Conservation (phyloP, 2,888 invertebrate genomes). For the Diaprepes abbreviatus region DNA sequence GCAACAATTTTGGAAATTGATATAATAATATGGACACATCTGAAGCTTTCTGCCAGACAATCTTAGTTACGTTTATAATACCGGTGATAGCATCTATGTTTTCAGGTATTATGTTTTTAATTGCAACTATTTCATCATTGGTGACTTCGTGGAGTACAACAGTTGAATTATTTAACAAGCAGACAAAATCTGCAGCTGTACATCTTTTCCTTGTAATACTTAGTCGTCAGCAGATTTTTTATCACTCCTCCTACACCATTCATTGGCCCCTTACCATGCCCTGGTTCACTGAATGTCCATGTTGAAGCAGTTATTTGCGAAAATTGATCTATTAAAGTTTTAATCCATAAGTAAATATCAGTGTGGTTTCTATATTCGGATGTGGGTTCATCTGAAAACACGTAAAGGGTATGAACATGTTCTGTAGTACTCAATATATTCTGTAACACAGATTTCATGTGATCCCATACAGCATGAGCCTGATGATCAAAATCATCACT, state of each 20-base stretch:
- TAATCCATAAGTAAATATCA: conserved; percentile 16
- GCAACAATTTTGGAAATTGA: background rate
- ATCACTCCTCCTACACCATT: background rate
- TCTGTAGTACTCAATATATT: background rate
- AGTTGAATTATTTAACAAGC: background rate
- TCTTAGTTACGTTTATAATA: background rate
- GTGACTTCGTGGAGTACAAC: background rate
- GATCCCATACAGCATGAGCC: background rate
- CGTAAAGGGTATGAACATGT: conserved; percentile 10
- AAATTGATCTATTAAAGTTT: background rate
- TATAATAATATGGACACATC: background rate
- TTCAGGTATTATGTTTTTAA: background rate
- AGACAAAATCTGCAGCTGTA: background rate
- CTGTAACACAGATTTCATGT: background rate
- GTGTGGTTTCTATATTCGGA: conserved; percentile 36
- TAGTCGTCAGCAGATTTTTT: background rate
- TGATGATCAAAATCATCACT: background rate
- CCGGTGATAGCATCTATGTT: background rate
- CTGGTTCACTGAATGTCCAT: background rate
- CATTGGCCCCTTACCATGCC: background rate
- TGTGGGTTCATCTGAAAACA: conserved; percentile 39
- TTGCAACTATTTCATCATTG: background rate
- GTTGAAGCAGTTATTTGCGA: background rate
- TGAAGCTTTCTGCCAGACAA: background rate
- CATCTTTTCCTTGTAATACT: background rate